Base-by-base conservation (phyloP, 2,113 vertebrate genomes). In the Percopsis transmontana region DNA sequence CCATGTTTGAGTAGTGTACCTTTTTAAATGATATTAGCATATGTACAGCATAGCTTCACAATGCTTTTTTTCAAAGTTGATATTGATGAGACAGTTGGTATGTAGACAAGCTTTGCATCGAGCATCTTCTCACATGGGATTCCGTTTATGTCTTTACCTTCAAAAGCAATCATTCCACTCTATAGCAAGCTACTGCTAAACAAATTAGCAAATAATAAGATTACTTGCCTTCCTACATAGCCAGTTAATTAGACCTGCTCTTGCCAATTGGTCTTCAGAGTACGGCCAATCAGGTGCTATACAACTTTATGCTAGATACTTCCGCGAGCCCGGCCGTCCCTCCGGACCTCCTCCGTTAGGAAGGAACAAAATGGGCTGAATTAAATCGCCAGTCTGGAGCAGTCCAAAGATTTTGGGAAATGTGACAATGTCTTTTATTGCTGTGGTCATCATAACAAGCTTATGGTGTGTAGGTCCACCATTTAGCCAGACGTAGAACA, bases 381-480 rank as follows among this genome's bases (percentile, higher is more conserved):
- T 14, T 45, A 16, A 45, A 45, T 16, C 3, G 15, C 12, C 42
- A 13, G 42, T 45, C 15, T 16, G 15, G 42, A 16, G 42, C 2
- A 10, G 11, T 45, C 42, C 2, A 0, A 42, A 72, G 78, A 73
- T 71, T 67, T 58, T 77, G 66, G 2, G 5, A 33, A 33, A n/a
- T 70, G 60, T 62, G 77, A 40, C 60, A 67, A 72, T 75, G 77
- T 72, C 73, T 66, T 84, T 71, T 74, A 81, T 70, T 70, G 60
- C 51, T 60, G 70, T 79, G 70, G 76, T 71, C 75, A 76, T 79
- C 64, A 72, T 75, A 74, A 84, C 83, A 76, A 81, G 81, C 77
- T 84, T 83, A 66, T 50, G 72, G 27, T 68, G 70, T 70, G 81
- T 85, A 82, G 67, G 79, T 63, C 69, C 53, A 68, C 76, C 70